Base-by-base conservation (phyloP, 1,140 invertebrate species). In the Archivesica marissinica region DNA sequence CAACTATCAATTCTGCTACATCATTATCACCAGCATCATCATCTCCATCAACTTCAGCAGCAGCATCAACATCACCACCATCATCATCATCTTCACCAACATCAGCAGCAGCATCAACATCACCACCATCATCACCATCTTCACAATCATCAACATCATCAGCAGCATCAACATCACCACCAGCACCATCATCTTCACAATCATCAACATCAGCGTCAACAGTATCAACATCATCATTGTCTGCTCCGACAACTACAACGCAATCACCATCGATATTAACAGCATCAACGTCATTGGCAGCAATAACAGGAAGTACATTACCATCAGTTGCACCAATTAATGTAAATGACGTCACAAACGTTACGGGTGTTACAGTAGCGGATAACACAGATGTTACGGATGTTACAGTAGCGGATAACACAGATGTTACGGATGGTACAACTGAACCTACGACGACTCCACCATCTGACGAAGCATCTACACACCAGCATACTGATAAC, bases 1-100 rank as follows among this genome's bases (percentile, higher is more conserved):
- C n/a, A n/a, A n/a, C 50, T 30, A 28, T 54, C 30, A n/a, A 30
- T 23, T 50, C 33, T 9, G 47, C 39, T 20, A 41, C 30, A 23
- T 33, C 77, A 4, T 20, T 39, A 64, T 6, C 54, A 30, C 30
- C 78, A 68, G 0, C 66, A 44, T 38, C 35, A 35, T 7, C 83
- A 59, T 4, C 70, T 35, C 0, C 76, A 44, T 61, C 79, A 83
- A 64, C 68, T n/a, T n/a, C 35, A 75, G 13, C 72, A 56, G 4
- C 59, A 9, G 20, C 47, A 44, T 38, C 23, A 56, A 3, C 64
- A 82, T 52, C 39, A 30, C 41, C 39, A 20, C 52, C 7, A 54
- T 11, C 52, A 54, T 13, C 52, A 3, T 4, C 15, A 3, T 20
- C 4, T 4, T 9, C 50, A 11, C 6, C 4, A 9, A 54, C 50